phyloP scores from a whole-genome alignment of 2,113 vertebrate genomes.

The Melanerpes aurifrons region DNA sequence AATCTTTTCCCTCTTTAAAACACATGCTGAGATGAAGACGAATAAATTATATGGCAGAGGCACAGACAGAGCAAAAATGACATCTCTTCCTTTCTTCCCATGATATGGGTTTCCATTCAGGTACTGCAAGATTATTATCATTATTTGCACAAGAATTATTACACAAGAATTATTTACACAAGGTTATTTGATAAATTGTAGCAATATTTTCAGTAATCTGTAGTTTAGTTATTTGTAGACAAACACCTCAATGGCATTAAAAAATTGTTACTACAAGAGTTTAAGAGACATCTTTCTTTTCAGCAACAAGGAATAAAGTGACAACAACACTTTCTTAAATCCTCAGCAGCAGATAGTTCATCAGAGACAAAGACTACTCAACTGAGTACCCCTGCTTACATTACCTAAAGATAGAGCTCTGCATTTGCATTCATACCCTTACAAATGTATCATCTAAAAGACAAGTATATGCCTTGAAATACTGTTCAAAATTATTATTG shows the following conservation, averaged over 20 bases:
- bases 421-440: neutral
- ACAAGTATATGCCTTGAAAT: neutral
- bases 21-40: neutral
- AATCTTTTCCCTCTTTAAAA: neutral
- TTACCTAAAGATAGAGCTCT: neutral
- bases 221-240: neutral
- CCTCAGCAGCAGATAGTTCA: neutral
- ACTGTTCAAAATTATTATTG: neutral
- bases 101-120: neutral
- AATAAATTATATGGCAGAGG: neutral
- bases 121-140: neutral
- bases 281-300: neutral
- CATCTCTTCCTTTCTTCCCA: neutral
- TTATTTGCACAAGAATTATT: neutral
- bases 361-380: neutral
- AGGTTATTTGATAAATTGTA: slow-evolving; percentile 21
- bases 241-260: neutral
- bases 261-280: neutral
- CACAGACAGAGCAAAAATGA: neutral
- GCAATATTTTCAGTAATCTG: slow-evolving; percentile 9
- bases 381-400: neutral
- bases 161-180: neutral
- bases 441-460: neutral
- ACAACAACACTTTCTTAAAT: neutral
- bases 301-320: neutral